Evolutionary conservation across 2,113 vertebrate species (phyloP).

Genomic region (Rhineura floridana): DNA sequence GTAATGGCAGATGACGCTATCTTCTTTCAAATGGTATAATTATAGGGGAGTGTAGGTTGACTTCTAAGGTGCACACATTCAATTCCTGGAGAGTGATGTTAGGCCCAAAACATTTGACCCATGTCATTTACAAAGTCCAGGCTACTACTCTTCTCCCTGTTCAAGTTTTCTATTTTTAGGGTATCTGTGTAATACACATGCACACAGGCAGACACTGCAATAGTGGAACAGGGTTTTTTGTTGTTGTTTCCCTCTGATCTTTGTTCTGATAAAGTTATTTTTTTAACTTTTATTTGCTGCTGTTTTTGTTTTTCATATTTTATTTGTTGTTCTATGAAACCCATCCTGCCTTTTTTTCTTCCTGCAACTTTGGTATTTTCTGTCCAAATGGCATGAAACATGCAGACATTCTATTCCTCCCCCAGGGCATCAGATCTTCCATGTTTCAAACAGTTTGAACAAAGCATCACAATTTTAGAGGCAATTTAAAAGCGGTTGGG

Average conservation of each 20-base stretch:
- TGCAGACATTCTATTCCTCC: neutral
- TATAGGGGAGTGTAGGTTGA: neutral
- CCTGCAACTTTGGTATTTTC: too few relatives aligned
- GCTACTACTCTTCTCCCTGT: too few relatives aligned
- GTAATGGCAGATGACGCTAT: neutral
- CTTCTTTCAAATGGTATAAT: neutral
- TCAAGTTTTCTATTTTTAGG: neutral
- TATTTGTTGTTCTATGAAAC: too few relatives aligned
- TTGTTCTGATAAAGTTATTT: too few relatives aligned
- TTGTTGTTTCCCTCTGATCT: too few relatives aligned
- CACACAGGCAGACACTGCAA: too few relatives aligned
- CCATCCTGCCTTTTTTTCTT: neutral
- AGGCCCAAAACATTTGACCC: neutral
- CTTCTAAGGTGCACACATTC: neutral
- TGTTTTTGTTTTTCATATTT: too few relatives aligned
- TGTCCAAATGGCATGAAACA: too few relatives aligned
- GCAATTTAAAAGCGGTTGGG: neutral
- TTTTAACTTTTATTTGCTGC: too few relatives aligned
- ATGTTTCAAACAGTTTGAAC: neutral
- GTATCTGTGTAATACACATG: too few relatives aligned
- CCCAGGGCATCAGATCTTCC: neutral
- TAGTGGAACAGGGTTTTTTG: neutral
- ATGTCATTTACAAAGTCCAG: neutral
- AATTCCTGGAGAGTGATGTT: neutral
- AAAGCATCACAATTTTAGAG: neutral